Base-by-base conservation (phyloP, 2,113 vertebrate species). In the Aspiorhynchus laticeps region DNA sequence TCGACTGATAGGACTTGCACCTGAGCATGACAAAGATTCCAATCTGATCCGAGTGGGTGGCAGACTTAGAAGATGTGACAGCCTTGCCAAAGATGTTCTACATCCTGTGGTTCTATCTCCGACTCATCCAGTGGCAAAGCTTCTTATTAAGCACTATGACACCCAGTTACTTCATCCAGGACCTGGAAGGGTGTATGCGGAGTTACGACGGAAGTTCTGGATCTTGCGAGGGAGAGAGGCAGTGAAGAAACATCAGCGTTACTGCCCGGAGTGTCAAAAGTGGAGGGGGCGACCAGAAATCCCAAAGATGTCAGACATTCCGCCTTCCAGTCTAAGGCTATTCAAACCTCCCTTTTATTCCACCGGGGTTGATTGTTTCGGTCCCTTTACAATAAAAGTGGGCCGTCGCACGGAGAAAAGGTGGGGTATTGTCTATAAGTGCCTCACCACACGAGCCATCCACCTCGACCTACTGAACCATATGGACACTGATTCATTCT, bases 81-180 rank as follows among this genome's bases (percentile, higher is more conserved):
- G 41, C 2, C 28, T 31, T 28, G 28, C 28, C 65, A 33, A 69
- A 69, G 65, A 69, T 15, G 28, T 69, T 33, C 6, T 69, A 33
- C 65, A 69, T 69, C 65, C 65, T 28, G 65, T 69, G 26, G 11
- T 69, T 4, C 28, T 69, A 33, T 69, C 65, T 69, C 65, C 5
- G 14, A 69, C 65, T 43, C 65, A 69, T 69, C 28, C 65, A 69
- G 65, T 69, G 3, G 28, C 7, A 28, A 69, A 69, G 7, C 65
- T n/a, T n/a, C n/a, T n/a, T n/a, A n/a, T 71, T 71, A 71, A 71
- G 17, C 67, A 71, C 17, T 71, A 71, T 36, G 67, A 71, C 15
- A 36, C 67, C 31, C 12, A 36, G 7, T 36, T 36, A 71, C 31
- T 7, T 36, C 67, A 71, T 7, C 15, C 67, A 7, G 67, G 67